These are phyloP conservation scores for Naso thynnoides DNA, from an alignment of 2,797 vertebrate species.

Conservation along the genomic window DNA sequence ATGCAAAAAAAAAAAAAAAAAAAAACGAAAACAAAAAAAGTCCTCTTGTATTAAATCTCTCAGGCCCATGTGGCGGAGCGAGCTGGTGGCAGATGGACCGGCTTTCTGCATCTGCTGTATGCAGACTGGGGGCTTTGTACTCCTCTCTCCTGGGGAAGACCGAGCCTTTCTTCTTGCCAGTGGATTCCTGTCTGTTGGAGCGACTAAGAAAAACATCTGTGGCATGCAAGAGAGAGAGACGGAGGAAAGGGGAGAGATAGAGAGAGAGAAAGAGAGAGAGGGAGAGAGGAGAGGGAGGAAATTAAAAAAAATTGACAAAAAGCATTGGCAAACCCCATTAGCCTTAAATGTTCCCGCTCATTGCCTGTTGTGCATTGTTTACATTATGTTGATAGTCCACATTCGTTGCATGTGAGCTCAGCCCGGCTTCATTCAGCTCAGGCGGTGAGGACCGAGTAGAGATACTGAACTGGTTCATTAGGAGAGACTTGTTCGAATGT, in stretches of 20 bases:
- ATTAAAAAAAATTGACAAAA: slow-evolving; percentile 89
- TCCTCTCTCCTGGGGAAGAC: slow-evolving; percentile 96
- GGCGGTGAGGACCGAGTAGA: slow-evolving; percentile 77
- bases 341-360: slow-evolving; percentile 93
- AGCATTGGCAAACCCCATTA: slow-evolving; percentile 97
- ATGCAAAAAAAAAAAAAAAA: slow-evolving; percentile 33
- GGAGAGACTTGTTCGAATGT: slow-evolving; percentile 87
- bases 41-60: slow-evolving; percentile 91
- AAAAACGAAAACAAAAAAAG: slow-evolving; percentile 6
- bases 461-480: slow-evolving; percentile 93
- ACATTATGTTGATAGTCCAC: slow-evolving; percentile 92
- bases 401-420: slow-evolving; percentile 82
- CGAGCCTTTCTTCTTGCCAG: slow-evolving; percentile 97
- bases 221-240: slow-evolving; percentile 91
- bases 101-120: slow-evolving; percentile 98
- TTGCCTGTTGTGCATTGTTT: slow-evolving; percentile 93
- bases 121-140: slow-evolving; percentile 99
- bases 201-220: slow-evolving; percentile 98
- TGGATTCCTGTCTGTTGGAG: slow-evolving; percentile 99
- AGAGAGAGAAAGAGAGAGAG: slow-evolving; percentile 18
- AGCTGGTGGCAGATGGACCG: slow-evolving; percentile 99
- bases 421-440: slow-evolving; percentile 25
- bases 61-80: slow-evolving; percentile 94
- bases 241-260: slow-evolving; percentile 16
- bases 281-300: slow-evolving; percentile 24